Percentiles rank a stretch among this genome's conserved stretches.
Evolutionary conservation across 2,113 vertebrate species (phyloP).

Genomic region (Amphiprion percula): DNA sequence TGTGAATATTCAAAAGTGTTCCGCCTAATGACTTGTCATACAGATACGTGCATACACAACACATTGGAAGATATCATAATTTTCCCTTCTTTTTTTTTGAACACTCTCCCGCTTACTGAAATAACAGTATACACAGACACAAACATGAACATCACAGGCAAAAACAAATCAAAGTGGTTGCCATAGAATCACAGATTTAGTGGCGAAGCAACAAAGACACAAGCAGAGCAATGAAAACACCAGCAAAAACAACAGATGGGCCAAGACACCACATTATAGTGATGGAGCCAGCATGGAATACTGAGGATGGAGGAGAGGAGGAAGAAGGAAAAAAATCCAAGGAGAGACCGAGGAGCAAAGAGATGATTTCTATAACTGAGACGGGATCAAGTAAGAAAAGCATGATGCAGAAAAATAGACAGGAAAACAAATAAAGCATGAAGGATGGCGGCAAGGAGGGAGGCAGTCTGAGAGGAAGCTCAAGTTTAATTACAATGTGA

Average conservation of each 20-base stretch:
- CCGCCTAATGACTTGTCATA: slow-evolving; percentile 64
- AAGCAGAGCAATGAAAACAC: slow-evolving; percentile 54
- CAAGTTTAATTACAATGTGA: slow-evolving; percentile 68
- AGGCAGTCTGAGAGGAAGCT: slow-evolving; percentile 42
- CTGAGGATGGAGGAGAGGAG: slow-evolving; percentile 37
- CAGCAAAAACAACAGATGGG: slow-evolving; percentile 76
- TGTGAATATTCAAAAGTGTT: slow-evolving; percentile 59
- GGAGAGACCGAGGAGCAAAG: slow-evolving; percentile 44
- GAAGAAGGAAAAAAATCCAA: slow-evolving; percentile 7
- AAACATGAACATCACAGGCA: slow-evolving; percentile 51
- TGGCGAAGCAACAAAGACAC: slow-evolving; percentile 69
- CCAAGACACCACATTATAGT: slow-evolving; percentile 61
- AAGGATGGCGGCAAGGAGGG: slow-evolving; percentile 18
- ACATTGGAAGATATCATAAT: slow-evolving; percentile 39
- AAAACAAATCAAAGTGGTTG: slow-evolving; percentile 43
- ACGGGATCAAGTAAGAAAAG: slow-evolving; percentile 56
- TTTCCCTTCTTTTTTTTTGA: slow-evolving; percentile 1
- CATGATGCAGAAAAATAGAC: slow-evolving; percentile 45
- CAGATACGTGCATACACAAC: slow-evolving; percentile 22
- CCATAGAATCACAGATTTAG: slow-evolving; percentile 69
- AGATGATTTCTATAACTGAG: slow-evolving; percentile 65
- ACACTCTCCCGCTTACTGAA: slow-evolving; percentile 17
- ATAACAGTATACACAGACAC: slow-evolving; percentile 6
- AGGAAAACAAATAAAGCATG: slow-evolving; percentile 48
- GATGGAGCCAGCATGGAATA: slow-evolving; percentile 54